These are phyloP conservation scores for Nowickia ferox DNA, from an alignment of 2,888 invertebrate genomes.

Conservation along the genomic window DNA sequence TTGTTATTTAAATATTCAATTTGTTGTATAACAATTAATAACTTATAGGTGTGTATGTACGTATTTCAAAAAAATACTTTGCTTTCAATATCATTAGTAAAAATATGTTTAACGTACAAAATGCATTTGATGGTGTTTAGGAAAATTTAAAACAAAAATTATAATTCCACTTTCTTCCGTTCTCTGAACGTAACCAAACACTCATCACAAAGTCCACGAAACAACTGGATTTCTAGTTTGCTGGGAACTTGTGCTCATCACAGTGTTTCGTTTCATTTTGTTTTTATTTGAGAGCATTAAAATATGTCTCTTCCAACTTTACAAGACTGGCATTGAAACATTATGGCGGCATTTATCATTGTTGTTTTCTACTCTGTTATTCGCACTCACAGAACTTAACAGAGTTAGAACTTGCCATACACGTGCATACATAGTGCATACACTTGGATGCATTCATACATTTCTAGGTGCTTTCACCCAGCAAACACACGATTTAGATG, in stretches of 20 bases:
- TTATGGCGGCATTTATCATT: slow-evolving; percentile 66
- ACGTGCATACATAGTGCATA: neutral
- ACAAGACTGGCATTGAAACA: slow-evolving; percentile 61
- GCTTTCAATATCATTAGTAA: slow-evolving; percentile 24
- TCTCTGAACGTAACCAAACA: slow-evolving; percentile 33
- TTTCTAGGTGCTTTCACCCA: neutral
- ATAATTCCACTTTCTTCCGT: slow-evolving; percentile 33
- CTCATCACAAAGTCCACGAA: slow-evolving; percentile 62
- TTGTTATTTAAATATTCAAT: slow-evolving; percentile 13
- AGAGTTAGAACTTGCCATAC: slow-evolving; percentile 2
- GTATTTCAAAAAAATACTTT: slow-evolving; percentile 42
- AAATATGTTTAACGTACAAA: slow-evolving; percentile 52
- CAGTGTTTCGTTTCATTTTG: slow-evolving; percentile 38
- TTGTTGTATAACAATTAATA: slow-evolving; percentile 30
- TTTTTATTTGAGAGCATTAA: neutral
- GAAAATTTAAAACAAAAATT: slow-evolving; percentile 52
- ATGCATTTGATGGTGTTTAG: slow-evolving; percentile 46
- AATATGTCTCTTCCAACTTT: slow-evolving; percentile 10
- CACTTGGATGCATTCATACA: slow-evolving; percentile 8
- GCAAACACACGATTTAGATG: neutral
- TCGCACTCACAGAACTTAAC: slow-evolving; percentile 10
- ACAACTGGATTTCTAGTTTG: slow-evolving; percentile 58
- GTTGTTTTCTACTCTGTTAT: slow-evolving; percentile 47
- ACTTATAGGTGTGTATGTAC: neutral
- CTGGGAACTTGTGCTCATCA: slow-evolving; percentile 50